Conservation (phyloP, 2,888 invertebrate species). For the Opisthograptis luteolata region DNA sequence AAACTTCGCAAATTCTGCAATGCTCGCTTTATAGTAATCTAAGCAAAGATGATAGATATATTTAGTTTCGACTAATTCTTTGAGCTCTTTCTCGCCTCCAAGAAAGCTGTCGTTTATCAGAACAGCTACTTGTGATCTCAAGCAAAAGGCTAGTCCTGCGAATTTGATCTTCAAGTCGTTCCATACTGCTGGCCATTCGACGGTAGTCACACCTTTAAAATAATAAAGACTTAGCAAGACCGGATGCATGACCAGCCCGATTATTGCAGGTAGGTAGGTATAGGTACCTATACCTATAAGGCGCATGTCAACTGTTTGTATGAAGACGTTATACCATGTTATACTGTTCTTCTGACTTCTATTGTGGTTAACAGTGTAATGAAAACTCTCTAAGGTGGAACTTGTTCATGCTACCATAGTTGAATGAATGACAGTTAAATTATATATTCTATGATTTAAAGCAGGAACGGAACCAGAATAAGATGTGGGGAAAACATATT, state of each 20-base stretch:
- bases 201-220: constrained; percentile 57
- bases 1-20: constrained; percentile 67
- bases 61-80: constrained; percentile 66
- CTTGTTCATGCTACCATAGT: too few species aligned
- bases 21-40: constrained; percentile 74
- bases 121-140: constrained; percentile 74
- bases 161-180: constrained; percentile 65
- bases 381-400: too few species aligned
- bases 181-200: constrained; percentile 71
- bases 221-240: not conserved
- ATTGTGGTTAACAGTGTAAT: too few species aligned
- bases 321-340: too few species aligned
- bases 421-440: too few species aligned
- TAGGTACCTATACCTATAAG: too few species aligned
- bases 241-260: not conserved
- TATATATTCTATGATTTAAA: too few species aligned
- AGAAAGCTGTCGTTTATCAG: constrained; percentile 76
- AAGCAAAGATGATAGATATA: constrained; percentile 70
- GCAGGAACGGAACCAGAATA: too few species aligned
- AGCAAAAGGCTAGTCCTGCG: constrained; percentile 74
- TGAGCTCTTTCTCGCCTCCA: constrained; percentile 80
- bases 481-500: too few species aligned
- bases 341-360: too few species aligned
- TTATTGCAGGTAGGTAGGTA: too few species aligned
- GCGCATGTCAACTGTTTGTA: too few species aligned